A percentile compares a stretch with the other conserved stretches of the same genome.
Evolutionary conservation across 1,140 invertebrate species (phyloP).

Genomic region (Calycopis cecrops): DNA sequence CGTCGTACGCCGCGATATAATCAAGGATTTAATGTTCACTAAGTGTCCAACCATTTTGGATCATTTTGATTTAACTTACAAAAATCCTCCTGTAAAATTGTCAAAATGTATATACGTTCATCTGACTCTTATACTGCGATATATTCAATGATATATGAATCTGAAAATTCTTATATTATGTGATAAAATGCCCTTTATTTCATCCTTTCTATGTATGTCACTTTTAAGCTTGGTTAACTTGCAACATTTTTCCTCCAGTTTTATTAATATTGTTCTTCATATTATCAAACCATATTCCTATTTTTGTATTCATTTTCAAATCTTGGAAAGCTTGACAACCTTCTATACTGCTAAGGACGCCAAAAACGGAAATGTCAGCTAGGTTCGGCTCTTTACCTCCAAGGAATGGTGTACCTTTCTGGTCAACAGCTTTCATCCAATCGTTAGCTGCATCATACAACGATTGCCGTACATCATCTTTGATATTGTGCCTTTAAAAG

Average conservation of each 20-base stretch:
- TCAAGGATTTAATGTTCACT: too few relatives aligned
- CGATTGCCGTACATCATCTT: conserved; percentile 91
- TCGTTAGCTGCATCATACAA: conserved; percentile 92
- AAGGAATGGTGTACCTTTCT: conserved; percentile 84
- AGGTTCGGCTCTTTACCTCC: conserved; percentile 92
- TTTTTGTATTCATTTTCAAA: conserved; percentile 62
- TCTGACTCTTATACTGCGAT: too few relatives aligned
- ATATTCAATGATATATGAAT: too few relatives aligned
- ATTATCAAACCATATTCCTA: conserved; percentile 55
- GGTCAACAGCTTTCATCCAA: conserved; percentile 85
- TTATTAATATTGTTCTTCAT: conserved; percentile 43
- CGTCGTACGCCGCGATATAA: too few relatives aligned
- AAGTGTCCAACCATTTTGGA: too few relatives aligned
- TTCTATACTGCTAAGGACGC: conserved; percentile 95
- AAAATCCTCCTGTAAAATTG: too few relatives aligned
- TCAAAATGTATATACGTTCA: too few relatives aligned
- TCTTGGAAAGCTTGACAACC: conserved; percentile 95
- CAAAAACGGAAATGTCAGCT: conserved; percentile 95
- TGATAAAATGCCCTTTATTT: too few relatives aligned
- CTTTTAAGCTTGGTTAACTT: conserved; percentile 23
- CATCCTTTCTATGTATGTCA: neutral
- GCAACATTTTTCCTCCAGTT: conserved; percentile 39
- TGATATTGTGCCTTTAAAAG: conserved; percentile 83
- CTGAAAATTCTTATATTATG: too few relatives aligned
- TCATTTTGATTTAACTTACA: too few relatives aligned